Percentiles rank a stretch among this genome's conserved stretches.
Evolutionary conservation across 2,113 vertebrate species (phyloP).

Genomic region (Genyomyrus donnyi): DNA sequence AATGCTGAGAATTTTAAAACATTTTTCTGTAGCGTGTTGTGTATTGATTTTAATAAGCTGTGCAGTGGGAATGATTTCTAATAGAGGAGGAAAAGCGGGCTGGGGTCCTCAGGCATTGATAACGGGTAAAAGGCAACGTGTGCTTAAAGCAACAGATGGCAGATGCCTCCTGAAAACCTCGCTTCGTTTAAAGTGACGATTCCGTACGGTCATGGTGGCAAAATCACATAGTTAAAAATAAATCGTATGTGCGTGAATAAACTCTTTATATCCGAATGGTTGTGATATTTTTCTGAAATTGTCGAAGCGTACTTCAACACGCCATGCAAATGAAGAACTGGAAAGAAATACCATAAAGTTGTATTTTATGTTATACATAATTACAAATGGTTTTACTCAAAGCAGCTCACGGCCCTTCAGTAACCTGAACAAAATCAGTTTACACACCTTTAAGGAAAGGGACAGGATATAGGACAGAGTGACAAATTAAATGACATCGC

Average conservation of each 20-base stretch:
- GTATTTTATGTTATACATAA: not conserved
- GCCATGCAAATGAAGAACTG: not conserved
- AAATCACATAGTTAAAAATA: not conserved
- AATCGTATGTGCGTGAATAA: not conserved
- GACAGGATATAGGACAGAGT: not conserved
- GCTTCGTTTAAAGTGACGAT: not conserved
- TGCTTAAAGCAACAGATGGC: conserved; percentile 2
- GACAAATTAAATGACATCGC: not conserved
- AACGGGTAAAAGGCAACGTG: not conserved
- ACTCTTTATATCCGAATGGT: not conserved
- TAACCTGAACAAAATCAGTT: not conserved
- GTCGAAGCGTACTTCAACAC: not conserved
- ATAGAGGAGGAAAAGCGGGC: not conserved
- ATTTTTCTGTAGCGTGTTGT: not conserved
- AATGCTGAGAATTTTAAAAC: not conserved
- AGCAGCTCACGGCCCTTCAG: not conserved
- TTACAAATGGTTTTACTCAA: not conserved
- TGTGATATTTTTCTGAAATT: not conserved
- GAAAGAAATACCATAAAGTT: not conserved
- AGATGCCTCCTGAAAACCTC: not conserved
- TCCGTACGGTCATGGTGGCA: not conserved
- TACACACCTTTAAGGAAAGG: not conserved
- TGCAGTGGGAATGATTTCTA: not conserved
- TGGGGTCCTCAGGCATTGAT: conserved; percentile 1
- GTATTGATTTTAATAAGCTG: not conserved